Base-by-base conservation (phyloP, 2,888 invertebrate species). In the Phania funesta region DNA sequence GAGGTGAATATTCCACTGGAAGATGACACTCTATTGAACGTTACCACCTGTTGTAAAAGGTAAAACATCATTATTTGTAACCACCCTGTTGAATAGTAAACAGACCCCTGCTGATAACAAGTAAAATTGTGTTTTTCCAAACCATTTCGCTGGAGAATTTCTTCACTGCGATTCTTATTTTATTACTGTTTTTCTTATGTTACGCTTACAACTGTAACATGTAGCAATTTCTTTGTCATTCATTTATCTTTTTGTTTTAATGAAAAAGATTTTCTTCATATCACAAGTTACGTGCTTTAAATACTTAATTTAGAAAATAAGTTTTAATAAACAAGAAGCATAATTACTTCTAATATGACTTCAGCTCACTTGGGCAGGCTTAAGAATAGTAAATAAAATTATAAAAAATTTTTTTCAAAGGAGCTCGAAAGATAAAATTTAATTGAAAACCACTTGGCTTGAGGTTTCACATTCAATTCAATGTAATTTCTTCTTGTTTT, bases 271-370 rank as follows among this genome's bases (percentile, higher is more conserved):
- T 67, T 73, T 65, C 67, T 60, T 20, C 16, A 22, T 32, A 11
- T 52, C 50, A 50, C 16, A 54, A 50, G 44, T 22, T 54, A 73
- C 79, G 79, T 79, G 79, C 52, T 67, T 67, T 60, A 73, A 79
- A 67, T 73, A 67, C 58, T 73, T 50, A 65, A 71, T 54, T 65
- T 35, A 54, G 41, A 29, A 78, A 71, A 78, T 78, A 65, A 48
- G 56, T 35, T 62, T 48, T n/a, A 62, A 52, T 32, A 20, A 60
- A 60, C 16, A 52, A n/a, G n/a, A n/a, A n/a, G n/a, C n/a, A n/a
- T n/a, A n/a, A n/a, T n/a, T n/a, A n/a, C n/a, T n/a, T n/a, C n/a
- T n/a, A n/a, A n/a, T n/a, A n/a, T n/a, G n/a, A n/a, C n/a, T n/a
- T n/a, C n/a, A n/a, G n/a, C n/a, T n/a, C n/a, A n/a, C n/a, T n/a